Evolutionary conservation across 2,113 vertebrate genomes (phyloP), one percentile per base, ranked within the genome.

Genomic region (Periophthalmodon schlosseri): DNA sequence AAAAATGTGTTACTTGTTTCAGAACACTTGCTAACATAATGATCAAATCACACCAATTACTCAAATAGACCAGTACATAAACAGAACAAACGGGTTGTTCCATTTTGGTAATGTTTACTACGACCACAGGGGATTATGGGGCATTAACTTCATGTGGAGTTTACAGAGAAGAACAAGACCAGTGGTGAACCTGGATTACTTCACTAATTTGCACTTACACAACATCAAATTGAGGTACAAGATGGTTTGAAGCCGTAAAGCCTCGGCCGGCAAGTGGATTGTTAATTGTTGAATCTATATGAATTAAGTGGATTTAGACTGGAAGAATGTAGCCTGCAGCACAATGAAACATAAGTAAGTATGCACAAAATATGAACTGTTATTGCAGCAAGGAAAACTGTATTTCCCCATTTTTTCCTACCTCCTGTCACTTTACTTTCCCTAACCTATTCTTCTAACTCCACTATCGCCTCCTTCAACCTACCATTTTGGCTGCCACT

Each of bases 161-260:
- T 33, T 61, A 18, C 58, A 33, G 58, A 33, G 58, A 61, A 33
- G 24, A 33, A 61, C 16, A 34, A 15, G 24, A 4, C 58, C 58
- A 61, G 58, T 9, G 23, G 24, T 33, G 28, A 61, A 61, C 58
- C 58, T 61, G 58, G 58, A 61, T 61, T 34, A 61, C 58, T 58
- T 58, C 11, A 21, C 11, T 14, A 24, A 24, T 23, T 58, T 24
- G 57, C 21, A 58, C 3, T 24, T 58, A 28, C 52, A 18, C 20
- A 50, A 50, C 49, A 16, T 49, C 47, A 49, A 16, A 49, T 4
- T 49, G 14, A 39, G 36, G 8, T 44, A 44, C 10, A 10, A 44
- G 9, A 7, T 44, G 39, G 39, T 44, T 50, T n/a, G 52, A 54
- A n/a, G 20, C 1, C 18, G 2, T 54, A 54, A n/a, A 20, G 18